Conservation (phyloP, 1,140 invertebrate species). For the Radopholus similis region DNA sequence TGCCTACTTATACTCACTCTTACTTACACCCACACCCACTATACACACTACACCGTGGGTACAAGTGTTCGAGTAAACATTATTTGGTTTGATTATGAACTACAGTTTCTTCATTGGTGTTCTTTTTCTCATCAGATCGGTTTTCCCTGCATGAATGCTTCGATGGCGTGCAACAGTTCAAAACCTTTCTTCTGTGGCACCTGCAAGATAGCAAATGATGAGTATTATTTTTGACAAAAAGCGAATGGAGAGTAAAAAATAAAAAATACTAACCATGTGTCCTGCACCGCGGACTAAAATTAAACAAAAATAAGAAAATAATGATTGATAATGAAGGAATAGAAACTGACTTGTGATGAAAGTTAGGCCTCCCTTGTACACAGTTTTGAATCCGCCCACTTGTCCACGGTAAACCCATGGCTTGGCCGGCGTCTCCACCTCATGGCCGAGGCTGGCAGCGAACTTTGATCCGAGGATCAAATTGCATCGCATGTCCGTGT, state of each 20-base stretch:
- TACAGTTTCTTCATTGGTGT: too few relatives aligned
- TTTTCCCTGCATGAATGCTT: slow-evolving; percentile 15
- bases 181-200: slow-evolving; percentile 15
- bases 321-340: too few relatives aligned
- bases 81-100: too few relatives aligned
- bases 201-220: background rate
- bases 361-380: slow-evolving; percentile 53
- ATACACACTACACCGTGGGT: too few relatives aligned
- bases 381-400: slow-evolving; percentile 59
- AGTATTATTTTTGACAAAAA: background rate
- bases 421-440: slow-evolving; percentile 28
- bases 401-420: slow-evolving; percentile 57
- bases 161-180: slow-evolving; percentile 14
- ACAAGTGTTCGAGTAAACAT: too few relatives aligned
- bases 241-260: background rate
- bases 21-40: too few relatives aligned
- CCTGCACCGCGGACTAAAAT: slow-evolving; percentile 14
- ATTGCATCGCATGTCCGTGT: slow-evolving; percentile 67
- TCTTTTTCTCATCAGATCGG: background rate
- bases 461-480: slow-evolving; percentile 60
- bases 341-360: slow-evolving; percentile 45
- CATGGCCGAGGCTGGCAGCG: slow-evolving; percentile 44
- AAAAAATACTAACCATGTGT: slow-evolving; percentile 2
- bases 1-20: too few relatives aligned
- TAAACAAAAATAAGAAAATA: too few relatives aligned